A percentile compares a stretch with the other conserved stretches of the same genome.
phyloP scores from a whole-genome alignment of 2,888 invertebrate genomes.

The Parnassius apollo region DNA sequence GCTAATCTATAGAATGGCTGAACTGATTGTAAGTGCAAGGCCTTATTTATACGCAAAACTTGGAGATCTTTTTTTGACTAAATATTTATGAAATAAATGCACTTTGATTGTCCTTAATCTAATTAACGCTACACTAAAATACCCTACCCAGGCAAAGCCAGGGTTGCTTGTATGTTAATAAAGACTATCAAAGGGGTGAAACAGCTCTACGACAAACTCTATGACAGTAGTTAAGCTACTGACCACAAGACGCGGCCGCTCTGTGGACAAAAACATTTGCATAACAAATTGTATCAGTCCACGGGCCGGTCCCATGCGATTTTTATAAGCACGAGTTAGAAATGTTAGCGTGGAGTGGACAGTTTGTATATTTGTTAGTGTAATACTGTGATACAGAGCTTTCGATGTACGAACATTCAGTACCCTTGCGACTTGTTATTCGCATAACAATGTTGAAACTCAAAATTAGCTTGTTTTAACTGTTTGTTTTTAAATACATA shows the following conservation, averaged over 20 bases:
- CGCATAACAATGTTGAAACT: constrained; percentile 10
- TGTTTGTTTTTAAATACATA: constrained; percentile 3
- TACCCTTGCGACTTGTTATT: constrained; percentile 4
- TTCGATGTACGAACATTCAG: constrained; percentile 32
- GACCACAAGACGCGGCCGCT: constrained; percentile 6
- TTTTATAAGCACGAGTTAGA: constrained; percentile 44
- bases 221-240: background rate
- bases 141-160: too few relatives aligned
- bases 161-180: too few relatives aligned
- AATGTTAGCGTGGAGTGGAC: constrained; percentile 34
- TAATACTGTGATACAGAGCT: constrained; percentile 30
- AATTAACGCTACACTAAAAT: too few relatives aligned
- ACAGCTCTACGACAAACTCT: background rate
- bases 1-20: too few relatives aligned
- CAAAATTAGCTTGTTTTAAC: background rate
- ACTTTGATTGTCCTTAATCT: too few relatives aligned
- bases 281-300: constrained; percentile 76
- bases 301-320: constrained; percentile 47
- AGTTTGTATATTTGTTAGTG: constrained; percentile 49
- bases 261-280: constrained; percentile 53
- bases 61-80: too few relatives aligned
- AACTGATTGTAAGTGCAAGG: too few relatives aligned
- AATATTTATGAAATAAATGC: too few relatives aligned
- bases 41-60: too few relatives aligned
- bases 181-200: background rate